Evolutionary conservation across 2,888 invertebrate genomes (phyloP), one percentile per base, ranked within the genome.

Genomic region (Drosophila acutilabella): DNA sequence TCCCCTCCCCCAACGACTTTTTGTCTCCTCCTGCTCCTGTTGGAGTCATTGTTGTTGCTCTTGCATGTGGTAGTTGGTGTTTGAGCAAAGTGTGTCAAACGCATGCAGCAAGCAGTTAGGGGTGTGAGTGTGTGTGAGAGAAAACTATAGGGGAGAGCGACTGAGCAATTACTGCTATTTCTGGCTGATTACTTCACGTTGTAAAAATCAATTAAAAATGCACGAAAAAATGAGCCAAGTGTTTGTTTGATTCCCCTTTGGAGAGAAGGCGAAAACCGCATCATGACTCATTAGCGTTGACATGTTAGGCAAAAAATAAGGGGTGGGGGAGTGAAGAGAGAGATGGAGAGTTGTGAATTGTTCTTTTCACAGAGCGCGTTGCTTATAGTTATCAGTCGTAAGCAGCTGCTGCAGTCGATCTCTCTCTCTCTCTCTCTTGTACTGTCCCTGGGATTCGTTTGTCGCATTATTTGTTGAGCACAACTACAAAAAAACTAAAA

Each of bases 161-260:
- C 23, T 54, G 66, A 58, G 89, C 84, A 85, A 85, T 85, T 85
- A 88, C 81, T 73, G 85, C 87, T 88, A 88, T 85, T 83, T 83
- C 77, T 78, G 84, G 76, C 73, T 80, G 84, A 88, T 85, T 85
- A 88, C 84, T 88, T 85, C 84, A 88, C 80, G 88, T 86, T 83
- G 83, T 82, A 74, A 78, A 68, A 84, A 86, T 84, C 89, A 84
- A 84, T 88, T 88, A 86, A 84, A 84, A 84, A 84, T 84, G 64
- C 83, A 84, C 86, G 59, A 74, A 82, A 81, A 80, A 64, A 56
- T 58, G 30, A 75, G 42, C 52, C 54, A 64, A 76, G 64, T 60
- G 59, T 53, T 62, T 13, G 11, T 11, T 13, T 11, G 36, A 2
- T 36, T 36, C 36, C 30, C 42, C 50, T 4, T 18, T 44, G 51